phyloP scores from a whole-genome alignment of 1,140 invertebrate species.

The Drosophila rhopaloa region DNA sequence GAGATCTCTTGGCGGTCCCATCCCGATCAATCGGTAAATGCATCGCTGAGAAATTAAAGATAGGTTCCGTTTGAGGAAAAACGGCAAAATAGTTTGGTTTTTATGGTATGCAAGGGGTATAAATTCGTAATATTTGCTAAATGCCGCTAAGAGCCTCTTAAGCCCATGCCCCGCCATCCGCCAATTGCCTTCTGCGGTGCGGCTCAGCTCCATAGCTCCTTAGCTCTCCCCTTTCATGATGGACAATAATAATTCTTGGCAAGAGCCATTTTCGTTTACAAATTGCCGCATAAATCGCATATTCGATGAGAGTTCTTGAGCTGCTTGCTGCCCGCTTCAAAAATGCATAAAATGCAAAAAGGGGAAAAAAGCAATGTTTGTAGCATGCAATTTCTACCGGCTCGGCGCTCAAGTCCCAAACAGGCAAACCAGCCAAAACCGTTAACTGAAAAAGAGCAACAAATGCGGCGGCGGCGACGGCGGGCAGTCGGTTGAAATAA shows the following conservation, averaged over 20 bases:
- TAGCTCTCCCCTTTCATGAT: slow-evolving; percentile 61
- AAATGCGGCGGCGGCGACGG: too few relatives aligned
- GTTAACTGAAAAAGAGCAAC: slow-evolving; percentile 53
- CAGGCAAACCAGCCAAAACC: slow-evolving; percentile 63
- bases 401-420: slow-evolving; percentile 35
- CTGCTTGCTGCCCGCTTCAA: slow-evolving; percentile 29
- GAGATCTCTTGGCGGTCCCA: not conserved
- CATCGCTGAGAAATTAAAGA: slow-evolving; percentile 11
- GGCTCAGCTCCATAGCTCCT: slow-evolving; percentile 50
- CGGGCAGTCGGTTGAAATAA: slow-evolving; percentile 62
- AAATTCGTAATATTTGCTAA: slow-evolving; percentile 75
- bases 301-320: slow-evolving; percentile 78
- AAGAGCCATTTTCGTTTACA: slow-evolving; percentile 83
- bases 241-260: slow-evolving; percentile 83
- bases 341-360: slow-evolving; percentile 74
- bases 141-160: slow-evolving; percentile 66
- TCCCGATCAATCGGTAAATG: not conserved
- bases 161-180: slow-evolving; percentile 4
- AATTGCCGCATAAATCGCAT: slow-evolving; percentile 83
- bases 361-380: slow-evolving; percentile 12
- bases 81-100: slow-evolving; percentile 37
- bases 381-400: slow-evolving; percentile 67
- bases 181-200: slow-evolving; percentile 32
- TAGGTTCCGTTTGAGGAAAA: not conserved
- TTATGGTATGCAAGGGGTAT: slow-evolving; percentile 65